These are phyloP conservation scores for Meteorus colon DNA, from an alignment of 2,888 invertebrate genomes.

Conservation along the genomic window DNA sequence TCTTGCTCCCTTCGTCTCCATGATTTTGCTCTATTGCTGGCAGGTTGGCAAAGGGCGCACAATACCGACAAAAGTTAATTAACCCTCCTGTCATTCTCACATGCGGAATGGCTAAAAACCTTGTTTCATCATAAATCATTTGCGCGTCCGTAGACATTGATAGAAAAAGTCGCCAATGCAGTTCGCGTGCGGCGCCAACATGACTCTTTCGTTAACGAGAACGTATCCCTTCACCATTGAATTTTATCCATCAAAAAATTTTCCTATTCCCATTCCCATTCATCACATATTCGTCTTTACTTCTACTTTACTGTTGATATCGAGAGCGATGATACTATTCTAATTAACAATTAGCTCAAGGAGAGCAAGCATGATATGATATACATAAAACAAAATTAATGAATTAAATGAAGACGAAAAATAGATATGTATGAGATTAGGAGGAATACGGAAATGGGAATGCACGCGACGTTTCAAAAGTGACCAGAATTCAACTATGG, in stretches of 20 bases:
- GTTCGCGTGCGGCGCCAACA: slow-evolving; percentile 40
- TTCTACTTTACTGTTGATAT: background rate
- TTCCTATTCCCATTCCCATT: background rate
- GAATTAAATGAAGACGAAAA: background rate
- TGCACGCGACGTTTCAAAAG: slow-evolving; percentile 29
- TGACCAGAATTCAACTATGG: slow-evolving; percentile 22
- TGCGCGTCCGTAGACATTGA: slow-evolving; percentile 42
- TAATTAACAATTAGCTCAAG: background rate
- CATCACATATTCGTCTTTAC: background rate
- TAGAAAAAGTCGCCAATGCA: slow-evolving; percentile 38
- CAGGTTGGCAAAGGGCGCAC: slow-evolving; percentile 48
- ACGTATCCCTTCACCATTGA: slow-evolving; percentile 34
- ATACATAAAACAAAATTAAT: background rate
- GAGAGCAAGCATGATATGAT: background rate
- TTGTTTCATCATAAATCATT: slow-evolving; percentile 65
- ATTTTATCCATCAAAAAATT: background rate
- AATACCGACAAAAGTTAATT: slow-evolving; percentile 69
- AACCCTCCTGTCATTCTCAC: slow-evolving; percentile 66
- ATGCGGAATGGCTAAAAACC: slow-evolving; percentile 63
- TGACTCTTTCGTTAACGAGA: slow-evolving; percentile 46
- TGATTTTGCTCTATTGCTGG: slow-evolving; percentile 26
- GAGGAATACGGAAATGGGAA: background rate
- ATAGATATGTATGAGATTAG: background rate
- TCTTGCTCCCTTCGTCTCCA: background rate
- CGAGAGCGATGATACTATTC: too few relatives aligned